phyloP scores from a whole-genome alignment of 2,797 vertebrate genomes.

The Carcharodon carcharias region DNA sequence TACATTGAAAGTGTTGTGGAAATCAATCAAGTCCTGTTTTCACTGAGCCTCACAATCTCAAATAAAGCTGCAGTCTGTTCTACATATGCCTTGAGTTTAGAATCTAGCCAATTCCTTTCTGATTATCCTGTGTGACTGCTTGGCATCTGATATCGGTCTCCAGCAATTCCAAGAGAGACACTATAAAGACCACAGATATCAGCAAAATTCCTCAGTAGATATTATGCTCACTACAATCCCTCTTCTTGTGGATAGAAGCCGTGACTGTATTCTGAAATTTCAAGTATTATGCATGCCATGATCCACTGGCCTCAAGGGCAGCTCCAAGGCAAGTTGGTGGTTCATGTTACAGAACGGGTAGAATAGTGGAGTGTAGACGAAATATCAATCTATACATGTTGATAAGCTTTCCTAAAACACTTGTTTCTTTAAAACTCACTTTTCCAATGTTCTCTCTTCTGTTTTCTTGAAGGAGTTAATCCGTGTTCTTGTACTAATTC shows the following conservation, averaged over 20 bases:
- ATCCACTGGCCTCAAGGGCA: neutral
- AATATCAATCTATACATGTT: neutral
- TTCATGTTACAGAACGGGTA: neutral
- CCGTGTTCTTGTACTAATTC: neutral
- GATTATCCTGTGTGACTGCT: neutral
- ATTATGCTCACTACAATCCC: neutral
- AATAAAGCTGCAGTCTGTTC: neutral
- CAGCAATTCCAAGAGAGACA: neutral
- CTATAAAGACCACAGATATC: neutral
- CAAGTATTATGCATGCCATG: neutral
- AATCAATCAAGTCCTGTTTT: neutral
- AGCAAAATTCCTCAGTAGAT: neutral
- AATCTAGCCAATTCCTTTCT: neutral
- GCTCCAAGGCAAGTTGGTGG: neutral
- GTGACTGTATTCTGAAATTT: neutral
- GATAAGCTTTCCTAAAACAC: neutral
- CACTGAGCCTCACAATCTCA: neutral
- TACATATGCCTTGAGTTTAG: neutral
- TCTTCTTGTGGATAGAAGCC: neutral
- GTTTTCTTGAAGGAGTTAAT: neutral
- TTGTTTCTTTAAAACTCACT: neutral
- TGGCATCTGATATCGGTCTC: neutral
- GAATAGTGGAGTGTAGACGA: neutral
- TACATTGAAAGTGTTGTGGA: neutral
- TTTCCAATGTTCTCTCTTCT: neutral